Percentiles rank a stretch among this genome's conserved stretches.
These are phyloP conservation scores for Brachionus manjavacas DNA, from an alignment of 1,140 invertebrate species.

Conservation along the genomic window DNA sequence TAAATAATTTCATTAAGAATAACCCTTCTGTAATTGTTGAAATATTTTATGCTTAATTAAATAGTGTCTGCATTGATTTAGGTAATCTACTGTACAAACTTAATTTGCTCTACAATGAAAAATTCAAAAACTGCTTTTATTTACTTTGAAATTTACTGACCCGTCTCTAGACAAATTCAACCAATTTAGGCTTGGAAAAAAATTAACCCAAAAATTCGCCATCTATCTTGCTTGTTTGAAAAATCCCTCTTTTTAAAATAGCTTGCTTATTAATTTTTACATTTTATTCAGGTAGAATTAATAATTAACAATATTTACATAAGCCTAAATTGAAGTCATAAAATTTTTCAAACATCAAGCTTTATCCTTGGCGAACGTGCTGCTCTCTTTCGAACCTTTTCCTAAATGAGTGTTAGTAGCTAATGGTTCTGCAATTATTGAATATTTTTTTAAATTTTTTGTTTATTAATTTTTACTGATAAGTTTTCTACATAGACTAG, in stretches of 20 bases:
- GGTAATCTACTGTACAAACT: background rate
- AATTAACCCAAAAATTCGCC: too few relatives aligned
- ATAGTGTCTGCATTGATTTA: background rate
- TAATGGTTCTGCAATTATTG: background rate
- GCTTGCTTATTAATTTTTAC: background rate
- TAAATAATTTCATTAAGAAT: background rate
- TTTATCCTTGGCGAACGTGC: background rate
- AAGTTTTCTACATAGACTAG: background rate
- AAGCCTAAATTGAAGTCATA: background rate
- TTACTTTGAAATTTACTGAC: background rate
- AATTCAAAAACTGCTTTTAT: background rate
- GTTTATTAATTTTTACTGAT: too few relatives aligned
- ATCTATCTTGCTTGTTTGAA: too few relatives aligned
- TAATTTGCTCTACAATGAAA: background rate
- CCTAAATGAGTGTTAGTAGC: background rate
- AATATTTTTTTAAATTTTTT: background rate
- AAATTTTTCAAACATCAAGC: background rate
- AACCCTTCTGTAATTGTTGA: background rate
- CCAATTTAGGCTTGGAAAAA: too few relatives aligned
- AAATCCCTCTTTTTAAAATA: too few relatives aligned
- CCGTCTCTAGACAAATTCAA: background rate
- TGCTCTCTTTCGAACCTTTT: background rate
- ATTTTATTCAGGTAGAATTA: background rate
- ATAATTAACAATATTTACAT: background rate
- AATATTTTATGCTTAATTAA: conserved; percentile 14